A percentile compares a stretch with the other conserved stretches of the same genome.
Evolutionary conservation across 2,797 vertebrate genomes (phyloP).

Genomic region (Lepus oiostolus): DNA sequence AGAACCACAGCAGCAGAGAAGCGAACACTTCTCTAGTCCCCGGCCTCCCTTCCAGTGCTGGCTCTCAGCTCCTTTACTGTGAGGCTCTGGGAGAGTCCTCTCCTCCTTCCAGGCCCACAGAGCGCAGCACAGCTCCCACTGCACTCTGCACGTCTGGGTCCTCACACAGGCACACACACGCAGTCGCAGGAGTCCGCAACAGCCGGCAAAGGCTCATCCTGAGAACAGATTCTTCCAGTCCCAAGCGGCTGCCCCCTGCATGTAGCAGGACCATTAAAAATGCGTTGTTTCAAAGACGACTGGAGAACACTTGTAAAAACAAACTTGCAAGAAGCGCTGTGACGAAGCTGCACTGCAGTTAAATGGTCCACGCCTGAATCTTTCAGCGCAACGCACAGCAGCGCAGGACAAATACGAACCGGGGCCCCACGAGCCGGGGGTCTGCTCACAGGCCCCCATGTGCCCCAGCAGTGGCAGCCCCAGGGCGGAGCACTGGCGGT

Average conservation of each 20-base stretch:
- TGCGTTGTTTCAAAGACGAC: constrained; percentile 38
- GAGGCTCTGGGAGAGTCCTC: not conserved
- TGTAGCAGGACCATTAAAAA: constrained; percentile 63
- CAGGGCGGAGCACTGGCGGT: not conserved
- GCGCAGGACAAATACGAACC: not conserved
- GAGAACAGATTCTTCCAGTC: constrained; percentile 58
- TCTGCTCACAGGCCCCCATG: not conserved
- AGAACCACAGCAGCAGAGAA: not conserved
- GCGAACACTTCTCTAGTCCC: not conserved
- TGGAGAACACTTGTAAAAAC: constrained; percentile 67
- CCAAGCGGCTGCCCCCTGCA: constrained; percentile 13
- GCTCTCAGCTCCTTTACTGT: not conserved
- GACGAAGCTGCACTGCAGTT: not conserved
- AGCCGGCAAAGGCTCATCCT: constrained; percentile 29
- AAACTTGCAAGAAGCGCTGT: constrained; percentile 43
- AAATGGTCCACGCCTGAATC: constrained; percentile 46
- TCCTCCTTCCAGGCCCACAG: not conserved
- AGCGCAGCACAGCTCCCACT: not conserved
- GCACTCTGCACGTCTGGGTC: not conserved
- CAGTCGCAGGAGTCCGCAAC: not conserved
- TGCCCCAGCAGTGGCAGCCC: not conserved
- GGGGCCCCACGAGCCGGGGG: not conserved
- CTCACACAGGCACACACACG: not conserved
- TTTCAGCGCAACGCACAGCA: not conserved
- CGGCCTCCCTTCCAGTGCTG: not conserved